Evolutionary conservation across 2,797 vertebrate genomes (phyloP).

Genomic region (Hafferia zeledoni): DNA sequence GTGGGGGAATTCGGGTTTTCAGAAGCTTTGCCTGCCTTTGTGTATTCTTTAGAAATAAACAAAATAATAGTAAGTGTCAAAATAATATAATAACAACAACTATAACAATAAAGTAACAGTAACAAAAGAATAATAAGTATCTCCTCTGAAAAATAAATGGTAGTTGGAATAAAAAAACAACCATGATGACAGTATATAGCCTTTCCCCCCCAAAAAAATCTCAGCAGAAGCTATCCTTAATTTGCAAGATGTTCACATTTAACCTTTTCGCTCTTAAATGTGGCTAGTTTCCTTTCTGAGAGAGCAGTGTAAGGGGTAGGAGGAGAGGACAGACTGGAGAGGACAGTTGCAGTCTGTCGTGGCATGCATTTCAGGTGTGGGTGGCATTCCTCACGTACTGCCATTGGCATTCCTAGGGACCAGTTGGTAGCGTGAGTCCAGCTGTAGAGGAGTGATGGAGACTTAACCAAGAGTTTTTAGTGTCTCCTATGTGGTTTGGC

Average conservation of each 20-base stretch:
- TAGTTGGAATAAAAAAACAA: neutral
- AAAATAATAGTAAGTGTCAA: neutral
- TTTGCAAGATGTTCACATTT: neutral
- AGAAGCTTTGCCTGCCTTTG: neutral
- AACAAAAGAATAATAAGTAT: neutral
- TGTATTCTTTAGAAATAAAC: neutral
- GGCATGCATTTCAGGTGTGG: too few relatives aligned
- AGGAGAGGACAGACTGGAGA: neutral
- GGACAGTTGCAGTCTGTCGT: neutral
- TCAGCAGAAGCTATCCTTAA: neutral
- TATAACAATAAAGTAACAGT: neutral
- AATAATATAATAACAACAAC: neutral
- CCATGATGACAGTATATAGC: neutral
- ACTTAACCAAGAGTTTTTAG: neutral
- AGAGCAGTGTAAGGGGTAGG: rapidly evolving
- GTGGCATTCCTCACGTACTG: neutral
- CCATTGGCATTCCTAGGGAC: too few relatives aligned
- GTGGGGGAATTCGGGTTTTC: neutral
- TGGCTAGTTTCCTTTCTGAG: neutral
- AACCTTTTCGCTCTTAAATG: neutral
- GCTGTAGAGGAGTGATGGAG: neutral
- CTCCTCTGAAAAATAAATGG: neutral
- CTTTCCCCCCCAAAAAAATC: neutral
- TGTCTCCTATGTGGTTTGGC: neutral
- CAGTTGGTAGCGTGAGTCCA: neutral